Percentiles rank a stretch among this genome's conserved stretches.
These are phyloP conservation scores for Artibeus lituratus DNA, from an alignment of 2,797 vertebrate genomes.

Conservation along the genomic window DNA sequence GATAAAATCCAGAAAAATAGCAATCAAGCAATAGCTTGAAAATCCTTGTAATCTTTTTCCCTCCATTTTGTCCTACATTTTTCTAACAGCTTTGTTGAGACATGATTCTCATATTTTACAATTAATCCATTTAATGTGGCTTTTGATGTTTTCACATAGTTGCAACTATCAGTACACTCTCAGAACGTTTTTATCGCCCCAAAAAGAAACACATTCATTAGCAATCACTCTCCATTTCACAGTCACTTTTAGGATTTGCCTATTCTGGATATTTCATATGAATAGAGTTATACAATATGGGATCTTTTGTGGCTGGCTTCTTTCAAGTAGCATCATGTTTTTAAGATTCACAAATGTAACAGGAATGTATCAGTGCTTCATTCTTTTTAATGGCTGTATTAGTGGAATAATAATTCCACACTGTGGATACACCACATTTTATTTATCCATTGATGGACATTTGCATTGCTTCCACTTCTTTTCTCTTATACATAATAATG, in stretches of 20 bases:
- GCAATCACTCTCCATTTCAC: not conserved
- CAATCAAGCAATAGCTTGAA: not conserved
- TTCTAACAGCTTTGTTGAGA: not conserved
- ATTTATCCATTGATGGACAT: not conserved
- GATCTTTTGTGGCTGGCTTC: conserved; percentile 18
- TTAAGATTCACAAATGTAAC: conserved; percentile 12
- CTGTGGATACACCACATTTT: not conserved
- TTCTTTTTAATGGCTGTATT: not conserved
- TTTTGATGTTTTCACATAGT: conserved; percentile 14
- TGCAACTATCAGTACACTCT: not conserved
- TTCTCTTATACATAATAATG: not conserved
- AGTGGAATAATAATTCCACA: too few species aligned
- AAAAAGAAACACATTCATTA: conserved; percentile 4
- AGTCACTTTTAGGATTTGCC: not conserved
- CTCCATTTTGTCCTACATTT: not conserved
- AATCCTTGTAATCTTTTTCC: not conserved
- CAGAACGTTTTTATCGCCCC: not conserved
- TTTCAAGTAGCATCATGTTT: conserved; percentile 23
- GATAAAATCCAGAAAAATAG: conserved; percentile 23
- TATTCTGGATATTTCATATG: not conserved
- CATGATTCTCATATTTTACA: not conserved
- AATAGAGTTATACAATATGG: not conserved
- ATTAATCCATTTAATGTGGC: not conserved
- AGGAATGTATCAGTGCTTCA: not conserved
- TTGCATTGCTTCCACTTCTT: not conserved